These are phyloP conservation scores for Leptinotarsa texana DNA, from an alignment of 1,140 invertebrate genomes.

Conservation along the genomic window DNA sequence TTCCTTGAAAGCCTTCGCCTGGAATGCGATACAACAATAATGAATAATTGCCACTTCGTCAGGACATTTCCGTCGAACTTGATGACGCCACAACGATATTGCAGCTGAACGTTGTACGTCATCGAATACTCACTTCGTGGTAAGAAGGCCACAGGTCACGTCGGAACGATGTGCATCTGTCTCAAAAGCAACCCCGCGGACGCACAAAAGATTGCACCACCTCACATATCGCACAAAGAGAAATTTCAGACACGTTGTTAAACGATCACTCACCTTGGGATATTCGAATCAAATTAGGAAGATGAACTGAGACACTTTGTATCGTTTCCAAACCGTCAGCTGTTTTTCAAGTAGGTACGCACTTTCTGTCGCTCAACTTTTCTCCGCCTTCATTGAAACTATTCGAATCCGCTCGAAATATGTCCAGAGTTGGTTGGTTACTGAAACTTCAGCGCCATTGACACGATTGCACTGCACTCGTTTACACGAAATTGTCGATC, in stretches of 20 bases:
- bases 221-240: background rate
- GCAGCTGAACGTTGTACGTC: background rate
- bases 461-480: background rate
- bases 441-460: background rate
- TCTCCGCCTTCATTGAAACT: background rate
- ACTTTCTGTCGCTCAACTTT: background rate
- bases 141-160: background rate
- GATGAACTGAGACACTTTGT: background rate
- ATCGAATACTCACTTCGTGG: background rate
- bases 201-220: background rate
- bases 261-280: background rate
- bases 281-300: background rate
- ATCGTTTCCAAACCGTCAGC: background rate
- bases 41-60: background rate
- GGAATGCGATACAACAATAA: background rate
- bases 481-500: background rate
- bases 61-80: background rate
- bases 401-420: constrained; percentile 1
- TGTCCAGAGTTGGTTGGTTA: background rate
- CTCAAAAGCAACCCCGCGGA: background rate
- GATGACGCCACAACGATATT: background rate
- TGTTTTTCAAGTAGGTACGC: background rate
- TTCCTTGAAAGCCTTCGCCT: background rate
- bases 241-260: constrained; percentile 6
- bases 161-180: background rate